These are phyloP conservation scores for Hirudo medicinalis DNA, from an alignment of 1,140 invertebrate species.

Conservation along the genomic window DNA sequence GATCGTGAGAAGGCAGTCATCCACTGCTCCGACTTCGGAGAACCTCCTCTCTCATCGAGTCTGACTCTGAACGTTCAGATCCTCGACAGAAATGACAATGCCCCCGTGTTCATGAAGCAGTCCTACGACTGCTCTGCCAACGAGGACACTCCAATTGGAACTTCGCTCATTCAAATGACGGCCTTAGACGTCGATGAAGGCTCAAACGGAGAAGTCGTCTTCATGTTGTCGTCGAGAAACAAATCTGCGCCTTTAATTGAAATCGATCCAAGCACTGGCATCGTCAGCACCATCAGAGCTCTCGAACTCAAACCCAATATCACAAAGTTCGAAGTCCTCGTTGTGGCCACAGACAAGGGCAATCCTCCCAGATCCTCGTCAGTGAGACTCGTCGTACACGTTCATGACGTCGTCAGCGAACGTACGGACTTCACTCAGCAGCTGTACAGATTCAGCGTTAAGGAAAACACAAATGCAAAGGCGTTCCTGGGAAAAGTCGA, in stretches of 20 bases:
- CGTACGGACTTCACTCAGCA: slow-evolving; percentile 5
- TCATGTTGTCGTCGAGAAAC: slow-evolving; percentile 41
- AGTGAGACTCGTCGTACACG: slow-evolving; percentile 2
- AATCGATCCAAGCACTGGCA: slow-evolving; percentile 14
- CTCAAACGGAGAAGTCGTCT: slow-evolving; percentile 57
- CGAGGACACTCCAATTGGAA: slow-evolving; percentile 61
- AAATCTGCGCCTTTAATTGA: not conserved
- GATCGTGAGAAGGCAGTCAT: not conserved
- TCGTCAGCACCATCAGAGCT: not conserved
- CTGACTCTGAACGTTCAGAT: slow-evolving; percentile 56
- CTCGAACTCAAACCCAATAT: slow-evolving; percentile 17
- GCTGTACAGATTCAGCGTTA: slow-evolving; percentile 10
- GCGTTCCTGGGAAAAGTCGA: slow-evolving; percentile 8
- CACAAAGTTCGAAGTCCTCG: not conserved
- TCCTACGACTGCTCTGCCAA: slow-evolving; percentile 53
- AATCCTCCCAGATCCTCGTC: not conserved
- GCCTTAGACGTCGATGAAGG: slow-evolving; percentile 66
- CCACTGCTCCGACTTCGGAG: slow-evolving; percentile 11
- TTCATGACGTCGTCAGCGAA: slow-evolving; percentile 16
- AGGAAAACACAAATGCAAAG: slow-evolving; percentile 12
- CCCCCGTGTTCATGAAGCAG: slow-evolving; percentile 62
- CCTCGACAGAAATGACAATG: slow-evolving; percentile 61
- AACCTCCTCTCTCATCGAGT: slow-evolving; percentile 21
- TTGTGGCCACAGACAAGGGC: slow-evolving; percentile 11
- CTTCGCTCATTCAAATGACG: slow-evolving; percentile 55